Percentiles rank a stretch among this genome's conserved stretches.
Evolutionary conservation across 2,113 vertebrate genomes (phyloP).

Genomic region (Eptatretus burgeri): DNA sequence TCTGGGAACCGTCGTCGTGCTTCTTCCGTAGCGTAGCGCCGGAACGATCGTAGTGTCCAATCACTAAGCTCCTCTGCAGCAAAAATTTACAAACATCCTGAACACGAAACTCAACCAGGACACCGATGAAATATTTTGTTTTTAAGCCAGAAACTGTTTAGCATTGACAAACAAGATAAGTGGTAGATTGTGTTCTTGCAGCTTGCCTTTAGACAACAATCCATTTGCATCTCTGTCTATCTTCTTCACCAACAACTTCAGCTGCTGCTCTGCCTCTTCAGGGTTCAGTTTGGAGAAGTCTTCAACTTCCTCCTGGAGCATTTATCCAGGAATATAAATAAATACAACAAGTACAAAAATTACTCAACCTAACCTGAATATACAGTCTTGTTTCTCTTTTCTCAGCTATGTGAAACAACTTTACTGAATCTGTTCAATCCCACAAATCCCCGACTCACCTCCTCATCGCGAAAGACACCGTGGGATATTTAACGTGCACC

Average conservation of each 20-base stretch:
- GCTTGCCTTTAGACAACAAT: constrained; percentile 33
- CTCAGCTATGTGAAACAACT: not conserved
- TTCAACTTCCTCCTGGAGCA: constrained; percentile 27
- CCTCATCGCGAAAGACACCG: too few species aligned
- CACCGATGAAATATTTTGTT: not conserved
- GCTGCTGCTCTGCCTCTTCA: constrained; percentile 30
- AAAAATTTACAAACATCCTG: not conserved
- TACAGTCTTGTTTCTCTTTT: not conserved
- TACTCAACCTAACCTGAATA: too few species aligned
- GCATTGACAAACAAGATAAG: not conserved
- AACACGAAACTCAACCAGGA: not conserved
- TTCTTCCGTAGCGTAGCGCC: constrained; percentile 60
- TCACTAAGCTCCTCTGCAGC: constrained; percentile 47
- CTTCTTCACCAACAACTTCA: constrained; percentile 34
- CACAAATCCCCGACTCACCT: too few species aligned
- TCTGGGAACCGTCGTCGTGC: constrained; percentile 44
- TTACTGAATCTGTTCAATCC: not conserved
- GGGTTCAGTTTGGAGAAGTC: constrained; percentile 39
- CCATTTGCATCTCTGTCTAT: constrained; percentile 40
- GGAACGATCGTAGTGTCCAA: constrained; percentile 79
- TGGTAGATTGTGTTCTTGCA: not conserved
- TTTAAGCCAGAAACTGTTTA: not conserved
- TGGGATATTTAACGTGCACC: too few species aligned
- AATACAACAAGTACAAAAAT: not conserved
- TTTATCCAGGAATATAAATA: constrained; percentile 7